Evolutionary conservation across 1,140 invertebrate genomes (phyloP).

Genomic region (Drosophila suzukii): DNA sequence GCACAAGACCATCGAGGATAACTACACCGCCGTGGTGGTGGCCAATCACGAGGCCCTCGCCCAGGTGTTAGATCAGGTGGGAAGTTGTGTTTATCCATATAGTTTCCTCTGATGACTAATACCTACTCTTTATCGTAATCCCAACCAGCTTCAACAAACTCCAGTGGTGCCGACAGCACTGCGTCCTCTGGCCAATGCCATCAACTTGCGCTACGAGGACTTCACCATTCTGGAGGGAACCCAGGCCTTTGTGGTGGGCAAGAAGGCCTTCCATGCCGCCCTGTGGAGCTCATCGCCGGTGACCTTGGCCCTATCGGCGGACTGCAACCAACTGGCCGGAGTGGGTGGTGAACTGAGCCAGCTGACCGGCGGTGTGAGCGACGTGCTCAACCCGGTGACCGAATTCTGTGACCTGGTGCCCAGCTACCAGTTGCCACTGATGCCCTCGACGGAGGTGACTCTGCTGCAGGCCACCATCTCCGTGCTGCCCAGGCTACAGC

Average conservation of each 20-base stretch:
- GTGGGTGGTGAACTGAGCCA: conserved; percentile 84
- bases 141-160: conserved; percentile 88
- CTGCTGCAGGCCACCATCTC: conserved; percentile 90
- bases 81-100: neutral
- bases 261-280: conserved; percentile 89
- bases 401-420: conserved; percentile 92
- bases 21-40: conserved; percentile 94
- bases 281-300: conserved; percentile 88
- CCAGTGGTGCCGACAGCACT: conserved; percentile 87
- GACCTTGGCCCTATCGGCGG: conserved; percentile 89
- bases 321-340: conserved; percentile 85
- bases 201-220: conserved; percentile 89
- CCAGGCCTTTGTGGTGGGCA: conserved; percentile 87
- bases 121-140: neutral
- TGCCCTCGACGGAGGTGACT: conserved; percentile 84
- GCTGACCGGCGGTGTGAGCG: conserved; percentile 77
- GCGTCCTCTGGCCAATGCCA: conserved; percentile 89
- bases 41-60: conserved; percentile 94
- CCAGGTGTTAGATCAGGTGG: conserved; percentile 93
- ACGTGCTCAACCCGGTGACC: conserved; percentile 88
- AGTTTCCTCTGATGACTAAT: neutral
- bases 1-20: conserved; percentile 93
- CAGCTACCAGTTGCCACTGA: conserved; percentile 86
- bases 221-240: conserved; percentile 87
- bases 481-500: conserved; percentile 88